Percentiles rank a stretch among this genome's conserved stretches.
Evolutionary conservation across 2,888 invertebrate species (phyloP).

Genomic region (Lepidochrysops patricia): DNA sequence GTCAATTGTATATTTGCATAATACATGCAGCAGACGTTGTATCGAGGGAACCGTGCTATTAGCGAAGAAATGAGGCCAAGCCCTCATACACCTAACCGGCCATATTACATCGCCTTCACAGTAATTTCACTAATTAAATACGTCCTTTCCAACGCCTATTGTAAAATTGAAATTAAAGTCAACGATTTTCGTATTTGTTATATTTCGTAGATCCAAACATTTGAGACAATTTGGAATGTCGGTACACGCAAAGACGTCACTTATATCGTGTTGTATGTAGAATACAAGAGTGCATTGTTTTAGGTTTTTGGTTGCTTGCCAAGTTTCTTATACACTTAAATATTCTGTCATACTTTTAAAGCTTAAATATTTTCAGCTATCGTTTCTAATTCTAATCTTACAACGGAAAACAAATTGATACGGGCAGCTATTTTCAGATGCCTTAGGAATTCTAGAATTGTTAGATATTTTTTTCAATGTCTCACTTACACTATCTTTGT

Average conservation of each 20-base stretch:
- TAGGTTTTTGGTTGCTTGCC: slow-evolving; percentile 10
- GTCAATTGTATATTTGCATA: slow-evolving; percentile 8
- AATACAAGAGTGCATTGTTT: slow-evolving; percentile 6
- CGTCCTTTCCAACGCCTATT: slow-evolving; percentile 8
- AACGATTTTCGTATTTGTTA: neutral
- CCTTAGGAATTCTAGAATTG: neutral
- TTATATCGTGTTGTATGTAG: neutral
- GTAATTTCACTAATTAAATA: slow-evolving; percentile 22
- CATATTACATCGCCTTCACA: slow-evolving; percentile 20
- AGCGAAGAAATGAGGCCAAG: slow-evolving; percentile 17
- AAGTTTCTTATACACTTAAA: slow-evolving; percentile 3
- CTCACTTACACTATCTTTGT: neutral
- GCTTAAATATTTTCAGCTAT: slow-evolving; percentile 1
- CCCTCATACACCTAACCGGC: slow-evolving; percentile 20
- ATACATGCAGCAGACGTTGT: neutral
- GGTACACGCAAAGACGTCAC: neutral
- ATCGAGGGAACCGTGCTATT: neutral
- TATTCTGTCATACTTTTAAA: slow-evolving; percentile 10
- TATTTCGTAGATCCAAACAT: neutral
- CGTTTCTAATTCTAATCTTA: neutral
- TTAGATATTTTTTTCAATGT: neutral
- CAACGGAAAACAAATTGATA: slow-evolving; percentile 3
- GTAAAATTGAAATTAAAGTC: neutral
- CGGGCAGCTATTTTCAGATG: slow-evolving; percentile 10
- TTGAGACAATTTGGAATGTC: neutral